A percentile compares a stretch with the other conserved stretches of the same genome.
phyloP scores from a whole-genome alignment of 37 sponge, comb jelly and placozoan genomes.

The Corticium candelabrum region DNA sequence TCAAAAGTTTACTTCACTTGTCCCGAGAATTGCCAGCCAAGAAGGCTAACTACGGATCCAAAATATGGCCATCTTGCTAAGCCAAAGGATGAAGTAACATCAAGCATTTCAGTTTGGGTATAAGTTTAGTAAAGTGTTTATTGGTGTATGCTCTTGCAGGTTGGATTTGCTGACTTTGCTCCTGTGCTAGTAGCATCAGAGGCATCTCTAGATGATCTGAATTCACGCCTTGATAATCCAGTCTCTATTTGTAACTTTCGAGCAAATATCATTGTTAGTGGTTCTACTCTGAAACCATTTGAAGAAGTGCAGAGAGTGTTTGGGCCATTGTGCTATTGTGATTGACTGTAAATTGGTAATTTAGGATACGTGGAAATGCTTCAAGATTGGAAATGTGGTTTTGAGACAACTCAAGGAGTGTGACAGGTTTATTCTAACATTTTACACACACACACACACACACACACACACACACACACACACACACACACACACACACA shows the following conservation, averaged over 20 bases:
- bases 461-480: no score
- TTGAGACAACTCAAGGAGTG: background rate
- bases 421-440: no score
- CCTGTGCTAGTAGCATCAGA: slow-evolving; percentile 31
- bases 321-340: no score
- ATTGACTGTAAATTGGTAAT: no score
- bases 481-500: no score
- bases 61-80: no score
- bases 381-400: background rate
- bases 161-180: slow-evolving; percentile 17
- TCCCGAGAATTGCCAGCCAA: slow-evolving; percentile 9
- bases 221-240: slow-evolving; percentile 11
- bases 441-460: no score
- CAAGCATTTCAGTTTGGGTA: no score
- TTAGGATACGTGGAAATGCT: slow-evolving; percentile 9
- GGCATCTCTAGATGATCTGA: slow-evolving; percentile 30
- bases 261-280: slow-evolving; percentile 20
- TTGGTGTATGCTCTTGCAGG: no score
- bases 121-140: no score
- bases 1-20: slow-evolving; percentile 20
- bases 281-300: background rate
- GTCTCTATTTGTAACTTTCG: slow-evolving; percentile 31
- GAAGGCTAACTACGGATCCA: no score
- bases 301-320: no score
- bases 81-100: background rate